Conservation (phyloP, 2,888 invertebrate species). For the Nyleta sp. region DNA sequence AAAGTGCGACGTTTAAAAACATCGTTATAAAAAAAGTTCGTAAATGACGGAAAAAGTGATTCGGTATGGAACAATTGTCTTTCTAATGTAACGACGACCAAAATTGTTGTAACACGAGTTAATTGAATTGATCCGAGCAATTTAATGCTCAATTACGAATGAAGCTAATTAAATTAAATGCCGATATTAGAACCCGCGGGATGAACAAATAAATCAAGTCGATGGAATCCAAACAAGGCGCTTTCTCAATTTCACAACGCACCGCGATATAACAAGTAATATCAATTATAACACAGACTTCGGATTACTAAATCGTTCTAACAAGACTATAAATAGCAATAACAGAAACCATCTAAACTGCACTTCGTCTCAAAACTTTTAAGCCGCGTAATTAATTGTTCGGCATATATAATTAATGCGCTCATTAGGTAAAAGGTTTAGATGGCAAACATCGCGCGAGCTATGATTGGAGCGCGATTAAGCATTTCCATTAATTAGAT, state of each 20-base stretch:
- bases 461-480: conserved; percentile 29
- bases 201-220: conserved; percentile 46
- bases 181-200: conserved; percentile 26
- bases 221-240: conserved; percentile 35
- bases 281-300: conserved; percentile 50
- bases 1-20: too few species aligned
- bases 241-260: conserved; percentile 58
- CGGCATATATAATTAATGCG: conserved; percentile 41
- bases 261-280: conserved; percentile 31
- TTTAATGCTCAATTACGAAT: conserved; percentile 40
- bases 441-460: conserved; percentile 14
- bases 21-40: too few species aligned
- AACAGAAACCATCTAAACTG: conserved; percentile 42
- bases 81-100: neutral
- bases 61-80: neutral
- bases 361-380: conserved; percentile 32
- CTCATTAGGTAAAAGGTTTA: conserved; percentile 44
- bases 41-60: too few species aligned
- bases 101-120: conserved; percentile 36
- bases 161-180: conserved; percentile 42
- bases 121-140: conserved; percentile 42
- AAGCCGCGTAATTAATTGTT: conserved; percentile 38
- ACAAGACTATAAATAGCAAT: conserved; percentile 45
- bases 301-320: conserved; percentile 51
- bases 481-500: conserved; percentile 32